Evolutionary conservation across 2,113 vertebrate genomes (phyloP), one percentile per base, ranked within the genome.

Genomic region (Etheostoma spectabile): DNA sequence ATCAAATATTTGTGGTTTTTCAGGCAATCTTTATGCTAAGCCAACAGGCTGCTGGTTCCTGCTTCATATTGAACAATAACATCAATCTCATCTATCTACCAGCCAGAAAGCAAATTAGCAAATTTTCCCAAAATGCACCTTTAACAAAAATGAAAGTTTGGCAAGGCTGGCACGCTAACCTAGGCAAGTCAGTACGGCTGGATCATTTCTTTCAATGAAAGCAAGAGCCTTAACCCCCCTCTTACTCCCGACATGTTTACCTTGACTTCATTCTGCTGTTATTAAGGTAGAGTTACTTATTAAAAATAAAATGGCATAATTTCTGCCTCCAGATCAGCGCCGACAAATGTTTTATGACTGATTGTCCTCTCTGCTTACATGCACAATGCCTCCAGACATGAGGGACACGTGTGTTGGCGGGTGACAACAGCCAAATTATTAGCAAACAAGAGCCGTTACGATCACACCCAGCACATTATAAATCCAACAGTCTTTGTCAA

Each of bases 301-400:
- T 30, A 27, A 22, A 67, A 74, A 24, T 35, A 24, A 30, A 11
- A 19, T n/a, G 0, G 22, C 51, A 49, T 8, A 1, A 66, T 38
- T 30, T 85, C 67, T 62, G 3, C 78, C 48, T 84, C 65, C 67
- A 53, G 15, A 77, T 46, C 59, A 63, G 77, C 70, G 75, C 73
- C 62, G 68, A 51, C 35, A 72, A 80, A 67, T 30, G 51, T 77
- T 67, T 70, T 19, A 60, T 63, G 18, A 64, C 68, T 70, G 42
- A 64, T 24, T 13, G 6, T 80, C 59, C 27, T 61, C 59, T 53
- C 55, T 59, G 78, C 65, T 61, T 14, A 55, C 77, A 77, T 48
- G 15, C 67, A 30, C 57, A 6, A 63, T 63, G 35, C 76, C 65
- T 73, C 65, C 53, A 74, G 30, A 62, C 71, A 27, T 13, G 55